These are phyloP conservation scores for Rhabdophis nuchalis DNA, from an alignment of 2,797 vertebrate species.

Conservation along the genomic window DNA sequence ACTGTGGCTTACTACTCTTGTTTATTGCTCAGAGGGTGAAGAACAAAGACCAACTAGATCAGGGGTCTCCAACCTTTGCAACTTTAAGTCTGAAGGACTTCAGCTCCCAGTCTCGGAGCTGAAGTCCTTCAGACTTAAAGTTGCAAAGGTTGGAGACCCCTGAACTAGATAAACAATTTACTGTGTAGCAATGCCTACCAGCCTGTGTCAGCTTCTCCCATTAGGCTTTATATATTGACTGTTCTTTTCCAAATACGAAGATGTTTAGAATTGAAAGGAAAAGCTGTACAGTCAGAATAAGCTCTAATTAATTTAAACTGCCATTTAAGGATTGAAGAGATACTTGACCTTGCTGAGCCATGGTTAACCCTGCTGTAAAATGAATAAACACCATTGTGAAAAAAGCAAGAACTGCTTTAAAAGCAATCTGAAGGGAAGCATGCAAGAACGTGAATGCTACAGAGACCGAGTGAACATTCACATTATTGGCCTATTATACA, in stretches of 20 bases:
- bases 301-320: conserved; percentile 32
- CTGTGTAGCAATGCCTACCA: not conserved
- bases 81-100: too few species aligned
- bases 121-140: too few species aligned
- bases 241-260: conserved; percentile 9
- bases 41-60: not conserved
- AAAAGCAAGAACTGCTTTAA: conserved; percentile 26
- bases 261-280: not conserved
- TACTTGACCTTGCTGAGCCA: conserved; percentile 30
- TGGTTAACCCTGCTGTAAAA: conserved; percentile 42
- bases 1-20: not conserved
- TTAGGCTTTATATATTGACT: conserved; percentile 13
- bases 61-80: too few species aligned
- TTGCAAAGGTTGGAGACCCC: too few species aligned
- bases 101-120: too few species aligned
- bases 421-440: not conserved
- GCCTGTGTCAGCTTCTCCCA: not conserved
- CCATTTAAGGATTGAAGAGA: conserved; percentile 25
- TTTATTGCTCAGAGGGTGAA: conserved; percentile 17
- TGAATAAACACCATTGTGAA: conserved; percentile 30
- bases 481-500: too few species aligned
- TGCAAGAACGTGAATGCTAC: not conserved
- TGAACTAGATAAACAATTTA: not conserved
- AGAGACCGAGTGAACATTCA: not conserved
- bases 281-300: conserved; percentile 6